Evolutionary conservation across 2,888 invertebrate species (phyloP).

Genomic region (Noctuana brunneofusca): DNA sequence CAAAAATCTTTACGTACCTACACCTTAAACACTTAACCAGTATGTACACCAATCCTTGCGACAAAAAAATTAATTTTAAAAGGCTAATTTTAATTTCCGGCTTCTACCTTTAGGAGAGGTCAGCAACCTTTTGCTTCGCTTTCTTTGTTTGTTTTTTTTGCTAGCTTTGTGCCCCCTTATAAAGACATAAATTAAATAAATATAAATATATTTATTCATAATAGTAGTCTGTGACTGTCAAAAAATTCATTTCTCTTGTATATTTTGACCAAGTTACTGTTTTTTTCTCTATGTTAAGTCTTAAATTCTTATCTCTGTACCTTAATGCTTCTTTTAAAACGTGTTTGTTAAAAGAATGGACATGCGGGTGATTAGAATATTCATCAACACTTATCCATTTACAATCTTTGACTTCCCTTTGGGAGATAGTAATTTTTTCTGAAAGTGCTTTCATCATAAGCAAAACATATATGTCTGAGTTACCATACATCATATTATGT

Average conservation of each 20-base stretch:
- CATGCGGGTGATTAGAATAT: conserved; percentile 86
- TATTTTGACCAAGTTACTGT: conserved; percentile 64
- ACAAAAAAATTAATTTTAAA: too few species aligned
- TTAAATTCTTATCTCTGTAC: conserved; percentile 82
- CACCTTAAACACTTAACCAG: too few species aligned
- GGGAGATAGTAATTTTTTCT: conserved; percentile 85
- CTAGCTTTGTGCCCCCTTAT: too few species aligned
- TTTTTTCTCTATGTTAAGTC: conserved; percentile 82
- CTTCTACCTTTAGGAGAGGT: too few species aligned
- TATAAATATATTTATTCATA: conserved; percentile 38
- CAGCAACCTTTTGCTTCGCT: too few species aligned
- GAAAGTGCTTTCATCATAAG: conserved; percentile 87
- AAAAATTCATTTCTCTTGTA: conserved; percentile 63
- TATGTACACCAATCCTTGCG: too few species aligned
- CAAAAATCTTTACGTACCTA: too few species aligned
- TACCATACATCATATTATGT: conserved; percentile 89
- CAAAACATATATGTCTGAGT: conserved; percentile 93
- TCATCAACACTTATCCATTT: conserved; percentile 92
- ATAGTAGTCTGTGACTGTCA: conserved; percentile 52
- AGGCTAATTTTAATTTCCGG: too few species aligned
- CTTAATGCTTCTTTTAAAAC: conserved; percentile 86
- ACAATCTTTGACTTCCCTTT: conserved; percentile 89
- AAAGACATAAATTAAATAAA: too few species aligned
- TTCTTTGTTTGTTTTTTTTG: too few species aligned
- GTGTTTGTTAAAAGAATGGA: conserved; percentile 87